phyloP scores from a whole-genome alignment of 1,140 invertebrate genomes.

The Drosophila guanche region DNA sequence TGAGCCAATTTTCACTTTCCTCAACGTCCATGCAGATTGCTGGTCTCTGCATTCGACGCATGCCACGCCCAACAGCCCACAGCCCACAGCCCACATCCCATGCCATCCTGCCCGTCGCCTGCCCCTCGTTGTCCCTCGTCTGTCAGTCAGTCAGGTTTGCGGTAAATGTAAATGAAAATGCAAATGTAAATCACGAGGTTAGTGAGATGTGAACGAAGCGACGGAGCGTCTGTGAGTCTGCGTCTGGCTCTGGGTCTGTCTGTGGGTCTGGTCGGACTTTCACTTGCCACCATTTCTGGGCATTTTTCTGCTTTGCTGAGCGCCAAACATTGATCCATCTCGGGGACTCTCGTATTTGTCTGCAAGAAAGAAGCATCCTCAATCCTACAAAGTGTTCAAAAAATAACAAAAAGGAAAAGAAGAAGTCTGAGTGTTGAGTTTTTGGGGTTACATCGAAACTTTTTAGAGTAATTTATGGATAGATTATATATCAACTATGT shows the following conservation, averaged over 20 bases:
- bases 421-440: too few relatives aligned
- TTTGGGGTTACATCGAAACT: too few relatives aligned
- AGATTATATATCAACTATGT: too few relatives aligned
- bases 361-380: too few relatives aligned
- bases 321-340: conserved; percentile 32
- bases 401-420: too few relatives aligned
- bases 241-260: too few relatives aligned
- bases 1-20: conserved; percentile 80
- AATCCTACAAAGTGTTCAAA: too few relatives aligned
- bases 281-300: conserved; percentile 26
- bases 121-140: conserved; percentile 3
- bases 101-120: conserved; percentile 2
- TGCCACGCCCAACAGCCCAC: conserved; percentile 56
- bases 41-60: conserved; percentile 57
- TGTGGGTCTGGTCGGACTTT: conserved; percentile 23
- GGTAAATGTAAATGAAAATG: conserved; percentile 30
- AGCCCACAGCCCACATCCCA: background rate
- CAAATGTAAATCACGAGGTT: conserved; percentile 73
- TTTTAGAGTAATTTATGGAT: background rate
- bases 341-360: background rate
- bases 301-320: conserved; percentile 53
- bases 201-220: conserved; percentile 67
- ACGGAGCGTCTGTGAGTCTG: conserved; percentile 8
- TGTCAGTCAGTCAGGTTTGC: conserved; percentile 39
- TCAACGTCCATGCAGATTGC: conserved; percentile 63